Percentiles rank a stretch among this genome's conserved stretches.
These are phyloP conservation scores for Agrochola lota DNA, from an alignment of 2,888 invertebrate genomes.

Conservation along the genomic window DNA sequence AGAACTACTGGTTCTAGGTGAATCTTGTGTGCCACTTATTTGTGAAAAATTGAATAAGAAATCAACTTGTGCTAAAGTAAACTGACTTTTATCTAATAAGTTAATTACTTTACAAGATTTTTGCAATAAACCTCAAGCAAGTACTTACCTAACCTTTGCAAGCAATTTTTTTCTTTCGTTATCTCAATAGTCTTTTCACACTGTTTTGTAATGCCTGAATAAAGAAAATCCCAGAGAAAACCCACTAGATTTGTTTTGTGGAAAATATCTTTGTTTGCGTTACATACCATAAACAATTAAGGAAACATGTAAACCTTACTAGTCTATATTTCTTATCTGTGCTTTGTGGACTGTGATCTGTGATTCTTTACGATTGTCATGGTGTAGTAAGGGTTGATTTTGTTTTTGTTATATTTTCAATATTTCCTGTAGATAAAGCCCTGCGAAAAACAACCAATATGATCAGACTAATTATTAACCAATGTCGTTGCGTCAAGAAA, in stretches of 20 bases:
- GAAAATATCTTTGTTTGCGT: neutral
- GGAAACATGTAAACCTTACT: neutral
- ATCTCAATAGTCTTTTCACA: neutral
- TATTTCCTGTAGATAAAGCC: conserved; percentile 72
- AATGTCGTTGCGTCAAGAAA: conserved; percentile 83
- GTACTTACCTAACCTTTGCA: neutral
- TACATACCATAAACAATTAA: conserved; percentile 11
- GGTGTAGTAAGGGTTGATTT: conserved; percentile 87
- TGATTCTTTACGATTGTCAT: conserved; percentile 79
- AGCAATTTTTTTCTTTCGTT: neutral
- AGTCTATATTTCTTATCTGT: conserved; percentile 54
- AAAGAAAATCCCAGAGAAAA: neutral
- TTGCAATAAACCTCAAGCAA: too few species aligned
- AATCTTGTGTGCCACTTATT: neutral
- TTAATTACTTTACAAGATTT: neutral
- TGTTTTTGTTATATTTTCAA: conserved; percentile 85
- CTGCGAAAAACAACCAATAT: conserved; percentile 75
- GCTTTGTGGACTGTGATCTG: conserved; percentile 50
- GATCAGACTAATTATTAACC: conserved; percentile 85
- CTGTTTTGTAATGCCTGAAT: neutral
- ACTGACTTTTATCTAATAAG: neutral
- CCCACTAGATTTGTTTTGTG: neutral
- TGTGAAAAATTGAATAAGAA: neutral
- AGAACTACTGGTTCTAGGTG: too few species aligned
- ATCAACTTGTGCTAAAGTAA: neutral